These are phyloP conservation scores for Elymnias hypermnestra DNA, from an alignment of 1,140 invertebrate genomes.

Conservation along the genomic window DNA sequence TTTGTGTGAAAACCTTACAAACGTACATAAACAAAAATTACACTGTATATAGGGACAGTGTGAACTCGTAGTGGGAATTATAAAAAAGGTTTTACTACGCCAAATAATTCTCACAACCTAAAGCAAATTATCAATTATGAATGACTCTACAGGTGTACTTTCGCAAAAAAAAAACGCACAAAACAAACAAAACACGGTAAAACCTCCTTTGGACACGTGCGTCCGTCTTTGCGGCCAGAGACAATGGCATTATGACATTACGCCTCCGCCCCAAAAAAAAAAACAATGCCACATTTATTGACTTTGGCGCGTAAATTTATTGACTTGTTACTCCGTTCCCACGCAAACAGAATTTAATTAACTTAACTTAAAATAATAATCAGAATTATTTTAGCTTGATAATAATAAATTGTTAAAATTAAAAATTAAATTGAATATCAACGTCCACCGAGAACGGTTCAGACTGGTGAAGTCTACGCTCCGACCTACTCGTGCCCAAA, in stretches of 20 bases:
- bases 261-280: conserved; percentile 1
- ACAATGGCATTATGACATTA: conserved; percentile 13
- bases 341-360: conserved; percentile 46
- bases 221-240: conserved; percentile 41
- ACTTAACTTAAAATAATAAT: too few relatives aligned
- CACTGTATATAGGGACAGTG: too few relatives aligned
- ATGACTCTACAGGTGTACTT: conserved; percentile 21
- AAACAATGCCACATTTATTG: conserved; percentile 23
- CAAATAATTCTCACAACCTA: conserved; percentile 20
- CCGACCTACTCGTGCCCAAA: too few relatives aligned
- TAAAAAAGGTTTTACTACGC: conserved; percentile 23
- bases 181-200: conserved; percentile 20
- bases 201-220: conserved; percentile 57
- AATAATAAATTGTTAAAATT: too few relatives aligned
- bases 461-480: too few relatives aligned
- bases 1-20: too few relatives aligned
- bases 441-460: too few relatives aligned
- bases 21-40: too few relatives aligned
- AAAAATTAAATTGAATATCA: too few relatives aligned
- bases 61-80: too few relatives aligned
- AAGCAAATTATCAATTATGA: conserved; percentile 19
- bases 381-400: too few relatives aligned
- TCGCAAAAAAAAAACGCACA: conserved; percentile 5
- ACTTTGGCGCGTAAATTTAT: conserved; percentile 26
- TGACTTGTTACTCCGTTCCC: conserved; percentile 18